These are phyloP conservation scores for Barnardius zonarius DNA, from an alignment of 2,113 vertebrate genomes.

Conservation along the genomic window DNA sequence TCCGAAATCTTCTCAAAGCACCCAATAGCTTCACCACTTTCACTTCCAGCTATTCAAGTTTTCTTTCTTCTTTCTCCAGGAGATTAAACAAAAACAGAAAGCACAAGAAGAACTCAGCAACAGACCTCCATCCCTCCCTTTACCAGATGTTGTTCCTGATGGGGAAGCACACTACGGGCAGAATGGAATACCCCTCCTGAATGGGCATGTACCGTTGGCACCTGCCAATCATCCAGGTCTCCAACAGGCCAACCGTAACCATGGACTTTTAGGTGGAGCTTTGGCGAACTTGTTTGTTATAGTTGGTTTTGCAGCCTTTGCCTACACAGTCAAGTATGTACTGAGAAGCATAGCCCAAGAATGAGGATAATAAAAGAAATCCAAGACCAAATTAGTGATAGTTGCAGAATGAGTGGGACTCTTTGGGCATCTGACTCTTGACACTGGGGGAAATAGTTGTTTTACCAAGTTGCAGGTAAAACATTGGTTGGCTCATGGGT, in stretches of 20 bases:
- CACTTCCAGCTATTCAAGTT: neutral
- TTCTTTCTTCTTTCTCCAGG: slow-evolving; percentile 65
- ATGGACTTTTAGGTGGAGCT: slow-evolving; percentile 94
- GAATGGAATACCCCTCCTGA: slow-evolving; percentile 82
- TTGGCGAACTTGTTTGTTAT: slow-evolving; percentile 97
- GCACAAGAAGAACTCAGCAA: slow-evolving; percentile 86
- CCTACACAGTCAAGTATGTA: slow-evolving; percentile 98
- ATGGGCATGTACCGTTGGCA: slow-evolving; percentile 75
- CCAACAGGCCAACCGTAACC: slow-evolving; percentile 93
- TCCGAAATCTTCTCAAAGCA: neutral
- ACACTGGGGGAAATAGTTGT: slow-evolving; percentile 21
- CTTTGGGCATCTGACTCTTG: slow-evolving; percentile 8
- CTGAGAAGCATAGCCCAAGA: slow-evolving; percentile 98
- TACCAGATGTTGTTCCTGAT: slow-evolving; percentile 92
- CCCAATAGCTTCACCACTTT: neutral
- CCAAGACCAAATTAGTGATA: slow-evolving; percentile 47
- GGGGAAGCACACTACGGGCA: slow-evolving; percentile 86
- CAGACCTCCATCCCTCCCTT: slow-evolving; percentile 85
- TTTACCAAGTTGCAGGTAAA: slow-evolving; percentile 8
- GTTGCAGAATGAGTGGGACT: slow-evolving; percentile 48
- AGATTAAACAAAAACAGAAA: slow-evolving; percentile 94
- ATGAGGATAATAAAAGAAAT: slow-evolving; percentile 68
- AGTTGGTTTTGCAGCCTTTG: slow-evolving; percentile 96
- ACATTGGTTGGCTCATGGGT: slow-evolving; percentile 64
- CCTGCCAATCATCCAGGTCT: slow-evolving; percentile 80